These are phyloP conservation scores for Poliocrania exsul DNA, from an alignment of 2,797 vertebrate species.

Conservation along the genomic window DNA sequence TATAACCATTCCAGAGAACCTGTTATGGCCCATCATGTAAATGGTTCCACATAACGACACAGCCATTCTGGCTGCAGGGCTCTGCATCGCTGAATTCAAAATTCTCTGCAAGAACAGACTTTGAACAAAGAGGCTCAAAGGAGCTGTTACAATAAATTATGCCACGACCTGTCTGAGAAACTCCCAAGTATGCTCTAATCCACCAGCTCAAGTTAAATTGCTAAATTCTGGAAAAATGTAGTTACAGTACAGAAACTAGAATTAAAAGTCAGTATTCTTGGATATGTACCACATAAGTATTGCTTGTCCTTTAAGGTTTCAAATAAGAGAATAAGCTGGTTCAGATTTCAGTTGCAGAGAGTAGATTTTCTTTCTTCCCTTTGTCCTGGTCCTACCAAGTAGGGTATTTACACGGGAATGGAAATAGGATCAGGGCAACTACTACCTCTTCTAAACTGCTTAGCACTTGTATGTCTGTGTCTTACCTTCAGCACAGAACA, in stretches of 20 bases:
- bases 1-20: not conserved
- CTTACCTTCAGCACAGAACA: not conserved
- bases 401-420: not conserved
- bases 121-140: constrained; percentile 10
- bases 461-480: not conserved
- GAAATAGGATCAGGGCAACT: not conserved
- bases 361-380: not conserved
- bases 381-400: not conserved
- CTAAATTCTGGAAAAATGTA: constrained; percentile 36
- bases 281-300: not conserved
- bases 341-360: not conserved
- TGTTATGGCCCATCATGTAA: constrained; percentile 5
- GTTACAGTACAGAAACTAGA: not conserved
- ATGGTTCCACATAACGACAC: not conserved
- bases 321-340: not conserved
- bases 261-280: not conserved
- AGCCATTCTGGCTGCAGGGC: not conserved
- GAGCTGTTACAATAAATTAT: constrained; percentile 1
- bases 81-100: constrained; percentile 10
- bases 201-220: not conserved
- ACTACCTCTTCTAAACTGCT: not conserved
- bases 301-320: not conserved
- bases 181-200: not conserved
- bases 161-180: not conserved
- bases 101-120: constrained; percentile 12